Percentiles rank a stretch among this genome's conserved stretches.
Conservation (phyloP, 1,140 invertebrate genomes). For the Hydropsyche tenuis region DNA sequence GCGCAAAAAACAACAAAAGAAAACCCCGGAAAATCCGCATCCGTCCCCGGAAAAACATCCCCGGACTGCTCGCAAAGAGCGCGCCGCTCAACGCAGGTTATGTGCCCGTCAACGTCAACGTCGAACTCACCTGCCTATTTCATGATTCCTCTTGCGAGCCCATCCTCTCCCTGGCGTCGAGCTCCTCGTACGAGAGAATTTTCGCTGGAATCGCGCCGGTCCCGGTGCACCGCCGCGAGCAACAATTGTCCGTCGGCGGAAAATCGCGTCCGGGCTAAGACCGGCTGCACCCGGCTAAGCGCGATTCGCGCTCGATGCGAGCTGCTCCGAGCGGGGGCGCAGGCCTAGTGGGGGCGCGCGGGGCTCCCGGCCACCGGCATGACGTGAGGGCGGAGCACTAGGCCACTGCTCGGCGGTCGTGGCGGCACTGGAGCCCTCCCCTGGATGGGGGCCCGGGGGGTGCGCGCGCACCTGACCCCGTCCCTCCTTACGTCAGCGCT, state of each 20-base stretch:
- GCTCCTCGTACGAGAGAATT: constrained; percentile 10
- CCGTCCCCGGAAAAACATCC: too few species aligned
- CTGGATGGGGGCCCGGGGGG: constrained; percentile 36
- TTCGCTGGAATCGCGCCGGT: not conserved
- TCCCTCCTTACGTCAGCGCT: constrained; percentile 49
- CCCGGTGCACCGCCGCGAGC: not conserved
- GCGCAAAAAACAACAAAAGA: too few species aligned
- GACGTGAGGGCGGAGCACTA: constrained; percentile 14
- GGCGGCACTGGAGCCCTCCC: constrained; percentile 38
- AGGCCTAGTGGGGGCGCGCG: not conserved
- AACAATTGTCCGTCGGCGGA: constrained; percentile 31
- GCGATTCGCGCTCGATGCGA: not conserved
- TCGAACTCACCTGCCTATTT: constrained; percentile 45
- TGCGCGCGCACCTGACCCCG: constrained; percentile 48
- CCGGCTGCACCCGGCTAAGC: not conserved
- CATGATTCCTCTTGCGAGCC: constrained; percentile 46
- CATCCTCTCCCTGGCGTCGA: constrained; percentile 42
- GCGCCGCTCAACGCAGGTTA: too few species aligned
- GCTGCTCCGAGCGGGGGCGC: not conserved
- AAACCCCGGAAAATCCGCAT: too few species aligned
- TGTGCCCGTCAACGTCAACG: too few species aligned
- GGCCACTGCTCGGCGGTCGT: constrained; percentile 2
- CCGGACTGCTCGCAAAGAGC: too few species aligned
- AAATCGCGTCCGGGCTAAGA: not conserved
- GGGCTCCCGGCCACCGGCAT: not conserved